phyloP scores from a whole-genome alignment of 2,888 invertebrate species.

The Pammene fasciana region DNA sequence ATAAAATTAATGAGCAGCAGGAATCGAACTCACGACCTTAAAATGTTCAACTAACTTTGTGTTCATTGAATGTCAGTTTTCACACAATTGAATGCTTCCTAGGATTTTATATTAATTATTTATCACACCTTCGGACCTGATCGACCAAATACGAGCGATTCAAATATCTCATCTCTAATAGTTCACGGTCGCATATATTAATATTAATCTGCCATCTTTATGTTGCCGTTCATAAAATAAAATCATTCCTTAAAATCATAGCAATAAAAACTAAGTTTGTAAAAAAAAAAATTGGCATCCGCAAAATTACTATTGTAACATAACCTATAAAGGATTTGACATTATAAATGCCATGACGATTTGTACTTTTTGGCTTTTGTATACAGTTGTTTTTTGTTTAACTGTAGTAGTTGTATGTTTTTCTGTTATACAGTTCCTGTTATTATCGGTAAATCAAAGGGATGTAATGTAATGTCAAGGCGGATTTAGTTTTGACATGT shows the following conservation, averaged over 20 bases:
- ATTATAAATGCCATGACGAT: not conserved
- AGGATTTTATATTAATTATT: conserved; percentile 21
- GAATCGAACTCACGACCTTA: not conserved
- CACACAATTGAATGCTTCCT: conserved; percentile 20
- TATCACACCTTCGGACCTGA: conserved; percentile 23
- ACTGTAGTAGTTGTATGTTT: not conserved
- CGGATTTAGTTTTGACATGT: not conserved
- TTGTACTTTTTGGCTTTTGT: not conserved
- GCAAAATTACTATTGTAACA: conserved; percentile 15
- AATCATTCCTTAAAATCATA: not conserved
- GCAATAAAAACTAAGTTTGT: not conserved
- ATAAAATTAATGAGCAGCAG: not conserved
- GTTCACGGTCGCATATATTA: conserved; percentile 35
- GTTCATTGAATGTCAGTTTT: conserved; percentile 16
- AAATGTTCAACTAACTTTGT: conserved; percentile 1
- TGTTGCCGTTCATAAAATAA: conserved; percentile 6
- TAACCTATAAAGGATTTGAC: conserved; percentile 22
- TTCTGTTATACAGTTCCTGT: conserved; percentile 16
- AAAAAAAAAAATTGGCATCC: not conserved
- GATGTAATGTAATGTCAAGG: conserved; percentile 32
- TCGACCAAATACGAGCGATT: conserved; percentile 26
- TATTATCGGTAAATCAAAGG: conserved; percentile 18
- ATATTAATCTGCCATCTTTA: conserved; percentile 22
- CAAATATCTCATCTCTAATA: conserved; percentile 31
- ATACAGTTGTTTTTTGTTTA: conserved; percentile 11